phyloP scores from a whole-genome alignment of 2,113 vertebrate species.

The Tiliqua scincoides region DNA sequence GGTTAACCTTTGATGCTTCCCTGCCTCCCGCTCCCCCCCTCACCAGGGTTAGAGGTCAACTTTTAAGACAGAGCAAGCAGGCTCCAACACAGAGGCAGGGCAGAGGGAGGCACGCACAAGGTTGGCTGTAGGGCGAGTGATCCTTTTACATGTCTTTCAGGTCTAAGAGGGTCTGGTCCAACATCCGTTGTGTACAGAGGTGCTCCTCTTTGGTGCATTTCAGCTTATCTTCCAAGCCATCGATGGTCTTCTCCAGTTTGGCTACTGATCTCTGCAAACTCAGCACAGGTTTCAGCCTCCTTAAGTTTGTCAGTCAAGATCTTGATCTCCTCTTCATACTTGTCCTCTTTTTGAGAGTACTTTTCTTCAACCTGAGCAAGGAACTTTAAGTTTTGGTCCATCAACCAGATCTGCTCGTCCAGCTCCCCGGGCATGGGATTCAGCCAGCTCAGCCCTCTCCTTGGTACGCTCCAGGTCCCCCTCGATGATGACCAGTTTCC shows the following conservation, averaged over 20 bases:
- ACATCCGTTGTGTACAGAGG: constrained; percentile 87
- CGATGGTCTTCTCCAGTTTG: constrained; percentile 92
- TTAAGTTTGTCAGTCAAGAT: constrained; percentile 92
- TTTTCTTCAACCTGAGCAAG: constrained; percentile 91
- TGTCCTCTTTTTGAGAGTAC: constrained; percentile 94
- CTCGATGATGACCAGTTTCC: constrained; percentile 92
- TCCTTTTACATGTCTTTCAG: constrained; percentile 88
- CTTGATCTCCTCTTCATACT: constrained; percentile 94
- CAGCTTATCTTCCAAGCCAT: constrained; percentile 93
- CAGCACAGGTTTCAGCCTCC: constrained; percentile 93
- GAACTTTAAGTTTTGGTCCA: constrained; percentile 92
- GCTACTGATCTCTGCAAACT: constrained; percentile 87
- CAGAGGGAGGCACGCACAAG: not conserved
- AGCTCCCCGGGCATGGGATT: constrained; percentile 87
- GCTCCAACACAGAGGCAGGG: not conserved
- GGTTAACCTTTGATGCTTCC: constrained; percentile 31
- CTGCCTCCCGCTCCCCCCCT: not conserved
- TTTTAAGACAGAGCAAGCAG: not conserved
- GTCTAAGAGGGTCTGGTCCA: constrained; percentile 94
- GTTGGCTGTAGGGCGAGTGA: constrained; percentile 46
- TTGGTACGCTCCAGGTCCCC: constrained; percentile 92
- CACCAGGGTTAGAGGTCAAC: constrained; percentile 70
- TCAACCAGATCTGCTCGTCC: constrained; percentile 89
- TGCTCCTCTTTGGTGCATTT: constrained; percentile 90
- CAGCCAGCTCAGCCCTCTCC: constrained; percentile 86